Evolutionary conservation across 2,797 vertebrate genomes (phyloP).

Genomic region (Arctocebus calabarensis): DNA sequence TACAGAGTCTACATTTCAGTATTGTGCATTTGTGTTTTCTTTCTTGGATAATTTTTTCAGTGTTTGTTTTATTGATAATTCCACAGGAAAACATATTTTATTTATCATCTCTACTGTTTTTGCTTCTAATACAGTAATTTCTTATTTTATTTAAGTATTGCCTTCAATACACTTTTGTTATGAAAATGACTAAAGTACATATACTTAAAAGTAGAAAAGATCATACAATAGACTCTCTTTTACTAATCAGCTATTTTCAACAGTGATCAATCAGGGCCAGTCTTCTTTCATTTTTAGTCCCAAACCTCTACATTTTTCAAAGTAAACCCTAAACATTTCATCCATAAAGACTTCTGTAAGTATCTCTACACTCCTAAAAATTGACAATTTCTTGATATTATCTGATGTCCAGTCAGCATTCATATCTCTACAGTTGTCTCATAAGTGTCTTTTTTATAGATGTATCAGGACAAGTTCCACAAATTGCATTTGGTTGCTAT

Average conservation of each 20-base stretch:
- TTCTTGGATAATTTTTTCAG: background rate
- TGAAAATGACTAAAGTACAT: background rate
- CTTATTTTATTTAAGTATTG: conserved; percentile 37
- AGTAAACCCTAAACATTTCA: conserved; percentile 37
- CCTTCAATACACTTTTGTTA: conserved; percentile 1
- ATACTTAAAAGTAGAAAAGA: background rate
- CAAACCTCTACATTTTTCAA: conserved; percentile 20
- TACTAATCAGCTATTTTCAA: background rate
- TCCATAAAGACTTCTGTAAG: background rate
- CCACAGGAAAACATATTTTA: background rate
- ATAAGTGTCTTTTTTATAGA: background rate
- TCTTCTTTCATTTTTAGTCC: conserved; percentile 15
- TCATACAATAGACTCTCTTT: background rate
- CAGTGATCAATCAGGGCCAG: background rate
- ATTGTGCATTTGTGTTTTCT: background rate
- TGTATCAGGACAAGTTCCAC: background rate
- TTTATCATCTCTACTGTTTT: background rate
- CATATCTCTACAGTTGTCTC: background rate
- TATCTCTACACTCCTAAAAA: background rate
- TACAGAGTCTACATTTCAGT: background rate
- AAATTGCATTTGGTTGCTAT: background rate
- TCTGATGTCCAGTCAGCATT: background rate
- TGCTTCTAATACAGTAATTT: background rate
- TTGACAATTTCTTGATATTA: background rate
- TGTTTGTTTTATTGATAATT: conserved; percentile 41